Conservation (phyloP, 2,888 invertebrate species). For the Pterobdella sp. region DNA sequence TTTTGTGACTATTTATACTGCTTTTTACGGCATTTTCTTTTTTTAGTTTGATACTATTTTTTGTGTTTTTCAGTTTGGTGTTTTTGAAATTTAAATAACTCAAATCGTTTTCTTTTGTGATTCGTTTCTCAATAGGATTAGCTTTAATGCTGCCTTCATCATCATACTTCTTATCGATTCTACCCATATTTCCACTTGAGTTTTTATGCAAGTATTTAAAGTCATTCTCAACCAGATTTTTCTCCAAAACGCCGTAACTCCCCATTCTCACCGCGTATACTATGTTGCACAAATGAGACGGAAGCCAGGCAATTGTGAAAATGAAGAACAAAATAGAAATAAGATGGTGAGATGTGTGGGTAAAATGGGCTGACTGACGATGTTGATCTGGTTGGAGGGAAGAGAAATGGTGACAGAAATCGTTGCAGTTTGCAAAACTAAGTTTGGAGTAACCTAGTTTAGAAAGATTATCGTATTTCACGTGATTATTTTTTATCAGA, state of each 20-base stretch:
- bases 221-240: too few species aligned
- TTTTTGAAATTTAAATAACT: too few species aligned
- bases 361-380: constrained; percentile 8
- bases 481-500: too few species aligned
- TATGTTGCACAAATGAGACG: constrained; percentile 18
- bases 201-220: too few species aligned
- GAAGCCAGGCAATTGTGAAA: constrained; percentile 15
- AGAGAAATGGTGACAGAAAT: background rate
- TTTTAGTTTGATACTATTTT: background rate
- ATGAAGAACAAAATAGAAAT: constrained; percentile 24
- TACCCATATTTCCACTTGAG: background rate
- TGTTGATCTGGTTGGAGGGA: background rate
- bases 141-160: too few species aligned
- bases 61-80: too few species aligned
- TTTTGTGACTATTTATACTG: background rate
- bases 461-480: too few species aligned
- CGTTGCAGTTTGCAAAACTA: background rate
- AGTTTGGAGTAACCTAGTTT: too few species aligned
- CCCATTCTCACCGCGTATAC: constrained; percentile 22
- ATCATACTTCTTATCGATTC: background rate
- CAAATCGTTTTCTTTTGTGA: too few species aligned
- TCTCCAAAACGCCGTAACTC: background rate
- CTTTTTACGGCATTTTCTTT: background rate
- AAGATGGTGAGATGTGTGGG: constrained; percentile 26
- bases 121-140: too few species aligned